Evolutionary conservation across 2,797 vertebrate genomes (phyloP).

Genomic region (Aldrovandia affinis): DNA sequence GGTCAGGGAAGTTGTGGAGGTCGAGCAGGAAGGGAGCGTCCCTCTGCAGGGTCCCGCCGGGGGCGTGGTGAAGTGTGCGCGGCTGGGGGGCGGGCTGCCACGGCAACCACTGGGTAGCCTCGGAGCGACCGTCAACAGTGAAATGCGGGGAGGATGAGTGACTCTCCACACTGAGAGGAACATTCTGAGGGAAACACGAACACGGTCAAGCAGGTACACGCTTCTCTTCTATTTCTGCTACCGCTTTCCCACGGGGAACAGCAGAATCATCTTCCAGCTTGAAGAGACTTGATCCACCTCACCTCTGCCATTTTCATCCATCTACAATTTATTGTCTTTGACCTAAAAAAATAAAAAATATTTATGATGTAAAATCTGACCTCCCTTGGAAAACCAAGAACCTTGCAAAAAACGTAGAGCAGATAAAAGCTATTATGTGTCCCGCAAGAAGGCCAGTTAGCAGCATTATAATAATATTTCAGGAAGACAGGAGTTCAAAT

Average conservation of each 20-base stretch:
- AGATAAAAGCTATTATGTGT: slow-evolving; percentile 16
- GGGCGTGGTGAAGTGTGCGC: slow-evolving; percentile 69
- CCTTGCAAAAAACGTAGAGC: not conserved
- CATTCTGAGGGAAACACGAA: slow-evolving; percentile 33
- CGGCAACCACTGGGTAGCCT: slow-evolving; percentile 72
- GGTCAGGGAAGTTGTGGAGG: slow-evolving; percentile 94
- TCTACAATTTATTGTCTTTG: not conserved
- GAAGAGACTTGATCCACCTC: too few relatives aligned
- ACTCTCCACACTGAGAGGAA: slow-evolving; percentile 70
- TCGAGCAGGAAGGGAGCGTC: slow-evolving; percentile 91
- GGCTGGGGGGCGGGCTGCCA: slow-evolving; percentile 79
- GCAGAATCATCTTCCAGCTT: too few relatives aligned
- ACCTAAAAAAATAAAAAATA: not conserved
- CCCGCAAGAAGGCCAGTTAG: slow-evolving; percentile 23
- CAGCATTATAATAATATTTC: slow-evolving; percentile 21
- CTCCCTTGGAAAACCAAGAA: slow-evolving; percentile 6
- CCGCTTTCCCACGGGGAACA: too few relatives aligned
- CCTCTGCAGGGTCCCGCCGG: slow-evolving; percentile 78
- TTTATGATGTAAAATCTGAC: slow-evolving; percentile 1
- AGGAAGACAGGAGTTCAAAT: slow-evolving; percentile 29
- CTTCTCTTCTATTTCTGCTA: too few relatives aligned
- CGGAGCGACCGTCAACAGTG: slow-evolving; percentile 66
- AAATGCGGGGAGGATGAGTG: slow-evolving; percentile 63
- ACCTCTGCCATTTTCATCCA: slow-evolving; percentile 49
- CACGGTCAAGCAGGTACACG: slow-evolving; percentile 32